Percentiles rank a stretch among this genome's conserved stretches.
phyloP scores from a whole-genome alignment of 2,797 vertebrate genomes.

The Hemitrygon akajei region DNA sequence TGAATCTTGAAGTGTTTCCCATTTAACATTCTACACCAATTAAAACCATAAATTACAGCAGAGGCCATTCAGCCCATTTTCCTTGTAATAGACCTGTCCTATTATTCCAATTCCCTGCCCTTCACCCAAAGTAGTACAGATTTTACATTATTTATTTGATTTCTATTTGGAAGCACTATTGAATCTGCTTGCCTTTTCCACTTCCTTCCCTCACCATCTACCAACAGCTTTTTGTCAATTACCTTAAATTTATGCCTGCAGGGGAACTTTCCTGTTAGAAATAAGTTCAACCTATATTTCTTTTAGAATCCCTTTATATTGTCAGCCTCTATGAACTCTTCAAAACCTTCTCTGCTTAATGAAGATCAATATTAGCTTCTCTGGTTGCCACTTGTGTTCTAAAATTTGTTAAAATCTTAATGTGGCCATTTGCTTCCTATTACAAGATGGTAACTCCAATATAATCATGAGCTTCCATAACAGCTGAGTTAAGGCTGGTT shows the following conservation, averaged over 20 bases:
- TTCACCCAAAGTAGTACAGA: neutral
- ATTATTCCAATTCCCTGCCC: neutral
- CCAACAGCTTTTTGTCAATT: neutral
- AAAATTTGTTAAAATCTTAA: neutral
- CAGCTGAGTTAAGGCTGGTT: neutral
- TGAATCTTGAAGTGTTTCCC: neutral
- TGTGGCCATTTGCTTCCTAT: neutral
- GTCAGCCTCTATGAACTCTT: neutral
- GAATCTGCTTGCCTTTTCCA: neutral
- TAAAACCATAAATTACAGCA: neutral
- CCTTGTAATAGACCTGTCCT: neutral
- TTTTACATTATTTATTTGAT: neutral
- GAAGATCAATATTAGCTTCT: neutral
- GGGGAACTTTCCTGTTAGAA: neutral
- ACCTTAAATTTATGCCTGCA: neutral
- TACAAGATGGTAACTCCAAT: neutral
- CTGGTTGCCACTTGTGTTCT: neutral
- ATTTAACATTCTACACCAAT: neutral
- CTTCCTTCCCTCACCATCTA: too few relatives aligned
- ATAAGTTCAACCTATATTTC: neutral
- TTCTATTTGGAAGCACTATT: neutral
- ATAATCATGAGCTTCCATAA: neutral
- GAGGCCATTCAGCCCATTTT: neutral
- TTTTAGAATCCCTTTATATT: neutral
- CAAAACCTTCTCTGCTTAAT: neutral